Percentiles rank a stretch among this genome's conserved stretches.
phyloP scores from a whole-genome alignment of 2,113 vertebrate genomes.

The Elephas maximus region DNA sequence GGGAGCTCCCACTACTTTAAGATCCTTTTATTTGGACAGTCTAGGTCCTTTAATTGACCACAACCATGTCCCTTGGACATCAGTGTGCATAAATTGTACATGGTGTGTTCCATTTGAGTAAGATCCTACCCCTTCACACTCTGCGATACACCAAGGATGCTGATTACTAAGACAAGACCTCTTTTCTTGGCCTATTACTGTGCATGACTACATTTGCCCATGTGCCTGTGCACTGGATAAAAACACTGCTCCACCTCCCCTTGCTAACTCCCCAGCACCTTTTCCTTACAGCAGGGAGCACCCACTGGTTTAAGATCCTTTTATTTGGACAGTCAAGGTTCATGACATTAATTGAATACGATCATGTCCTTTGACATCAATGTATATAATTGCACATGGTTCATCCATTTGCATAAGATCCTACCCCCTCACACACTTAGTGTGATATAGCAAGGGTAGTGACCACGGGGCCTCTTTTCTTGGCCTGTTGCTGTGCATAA shows the following conservation, averaged over 20 bases:
- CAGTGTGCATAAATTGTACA: too few species aligned
- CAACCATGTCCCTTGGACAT: too few species aligned
- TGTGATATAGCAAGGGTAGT: neutral
- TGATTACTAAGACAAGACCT: neutral
- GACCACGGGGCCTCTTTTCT: neutral
- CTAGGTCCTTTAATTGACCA: too few species aligned
- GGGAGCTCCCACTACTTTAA: too few species aligned
- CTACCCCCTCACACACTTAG: neutral
- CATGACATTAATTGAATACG: neutral
- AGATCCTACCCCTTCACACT: neutral
- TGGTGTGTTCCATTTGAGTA: neutral
- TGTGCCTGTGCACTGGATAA: neutral
- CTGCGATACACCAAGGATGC: neutral
- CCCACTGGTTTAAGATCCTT: neutral
- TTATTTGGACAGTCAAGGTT: neutral
- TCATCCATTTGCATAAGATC: too few species aligned
- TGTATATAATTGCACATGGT: neutral
- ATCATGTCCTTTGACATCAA: neutral
- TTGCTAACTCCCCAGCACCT: too few species aligned
- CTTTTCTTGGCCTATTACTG: neutral
- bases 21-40: too few species aligned
- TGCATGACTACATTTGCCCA: neutral
- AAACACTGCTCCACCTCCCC: too few species aligned
- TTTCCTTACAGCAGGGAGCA: neutral
- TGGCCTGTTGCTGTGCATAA: neutral